Evolutionary conservation across 2,797 vertebrate genomes (phyloP).

Genomic region (Peromyscus nudipes): DNA sequence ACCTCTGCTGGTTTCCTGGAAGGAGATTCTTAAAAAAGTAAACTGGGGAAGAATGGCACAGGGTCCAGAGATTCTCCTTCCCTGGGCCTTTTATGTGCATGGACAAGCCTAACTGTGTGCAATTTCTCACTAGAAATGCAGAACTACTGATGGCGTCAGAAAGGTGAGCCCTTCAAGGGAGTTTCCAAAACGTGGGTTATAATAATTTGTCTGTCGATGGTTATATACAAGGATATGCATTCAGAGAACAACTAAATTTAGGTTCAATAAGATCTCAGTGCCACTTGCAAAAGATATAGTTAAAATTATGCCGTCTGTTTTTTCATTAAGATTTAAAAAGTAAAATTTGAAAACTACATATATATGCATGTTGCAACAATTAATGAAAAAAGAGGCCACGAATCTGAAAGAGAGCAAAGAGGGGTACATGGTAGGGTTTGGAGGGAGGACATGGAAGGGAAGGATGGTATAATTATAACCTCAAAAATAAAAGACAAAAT

Average conservation of each 20-base stretch:
- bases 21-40: conserved; percentile 28
- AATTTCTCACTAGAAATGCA: neutral
- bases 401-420: neutral
- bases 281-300: conserved; percentile 10
- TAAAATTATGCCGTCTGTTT: conserved; percentile 38
- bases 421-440: neutral
- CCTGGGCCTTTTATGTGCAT: neutral
- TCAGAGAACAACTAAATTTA: conserved; percentile 14
- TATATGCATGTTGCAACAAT: neutral
- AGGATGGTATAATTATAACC: neutral
- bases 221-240: neutral
- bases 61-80: neutral
- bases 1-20: neutral
- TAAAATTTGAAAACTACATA: neutral
- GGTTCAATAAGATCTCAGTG: neutral
- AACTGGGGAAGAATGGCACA: neutral
- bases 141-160: neutral
- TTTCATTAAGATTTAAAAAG: conserved; percentile 59
- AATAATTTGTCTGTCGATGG: conserved; percentile 32
- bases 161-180: neutral
- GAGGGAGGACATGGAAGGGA: neutral
- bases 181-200: neutral
- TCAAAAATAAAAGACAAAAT: neutral
- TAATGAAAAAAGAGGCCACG: neutral
- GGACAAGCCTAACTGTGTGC: neutral